Percentiles rank a stretch among this genome's conserved stretches.
phyloP scores from a whole-genome alignment of 1,140 invertebrate genomes.

The Calycopis cecrops region DNA sequence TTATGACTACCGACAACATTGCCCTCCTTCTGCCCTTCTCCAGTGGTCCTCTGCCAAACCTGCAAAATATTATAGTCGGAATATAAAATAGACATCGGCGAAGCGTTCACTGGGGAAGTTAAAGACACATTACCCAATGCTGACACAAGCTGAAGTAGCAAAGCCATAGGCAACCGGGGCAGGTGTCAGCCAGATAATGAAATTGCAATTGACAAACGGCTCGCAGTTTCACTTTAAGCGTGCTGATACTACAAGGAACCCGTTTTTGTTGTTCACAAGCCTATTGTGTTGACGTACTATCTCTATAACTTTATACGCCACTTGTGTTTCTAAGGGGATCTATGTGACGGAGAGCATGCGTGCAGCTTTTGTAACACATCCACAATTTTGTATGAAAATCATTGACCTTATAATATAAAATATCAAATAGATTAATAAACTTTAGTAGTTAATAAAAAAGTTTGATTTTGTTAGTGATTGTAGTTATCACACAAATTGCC shows the following conservation, averaged over 20 bases:
- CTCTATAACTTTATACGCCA: neutral
- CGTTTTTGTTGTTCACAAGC: slow-evolving; percentile 53
- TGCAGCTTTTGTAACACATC: slow-evolving; percentile 2
- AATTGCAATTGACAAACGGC: slow-evolving; percentile 61
- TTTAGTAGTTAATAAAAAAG: too few species aligned
- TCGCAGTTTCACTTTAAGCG: slow-evolving; percentile 57
- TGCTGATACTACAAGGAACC: slow-evolving; percentile 40
- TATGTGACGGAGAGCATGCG: neutral
- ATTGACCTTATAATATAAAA: slow-evolving; percentile 1
- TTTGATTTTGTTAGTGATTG: too few species aligned
- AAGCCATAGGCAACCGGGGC: slow-evolving; percentile 23
- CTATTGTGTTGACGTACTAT: slow-evolving; percentile 49
- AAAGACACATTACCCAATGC: neutral
- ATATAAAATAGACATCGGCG: too few species aligned
- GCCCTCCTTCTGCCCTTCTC: too few species aligned
- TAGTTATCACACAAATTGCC: too few species aligned
- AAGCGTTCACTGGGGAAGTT: too few species aligned
- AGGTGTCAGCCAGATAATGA: slow-evolving; percentile 54
- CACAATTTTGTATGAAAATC: slow-evolving; percentile 3
- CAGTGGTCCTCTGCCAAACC: too few species aligned
- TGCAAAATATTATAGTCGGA: too few species aligned
- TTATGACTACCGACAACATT: too few species aligned
- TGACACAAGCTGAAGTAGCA: slow-evolving; percentile 3
- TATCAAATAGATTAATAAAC: too few species aligned
- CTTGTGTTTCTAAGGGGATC: neutral